phyloP scores from a whole-genome alignment of 2,888 invertebrate genomes.

The Peribatodes rhomboidaria region DNA sequence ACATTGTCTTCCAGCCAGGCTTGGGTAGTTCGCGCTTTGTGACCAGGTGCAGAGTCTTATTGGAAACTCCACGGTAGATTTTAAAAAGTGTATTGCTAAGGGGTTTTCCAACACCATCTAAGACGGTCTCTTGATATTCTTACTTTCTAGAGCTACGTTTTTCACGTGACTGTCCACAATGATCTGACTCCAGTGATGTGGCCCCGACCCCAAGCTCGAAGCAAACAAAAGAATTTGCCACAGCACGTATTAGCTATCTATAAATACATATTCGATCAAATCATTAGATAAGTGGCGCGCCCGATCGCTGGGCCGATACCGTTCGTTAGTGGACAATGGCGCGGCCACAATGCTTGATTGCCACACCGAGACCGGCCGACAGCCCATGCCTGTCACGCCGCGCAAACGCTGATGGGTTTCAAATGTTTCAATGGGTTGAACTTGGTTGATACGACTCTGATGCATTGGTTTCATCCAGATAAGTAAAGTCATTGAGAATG shows the following conservation, averaged over 20 bases:
- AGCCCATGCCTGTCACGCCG: constrained; percentile 1
- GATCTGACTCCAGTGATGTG: too few species aligned
- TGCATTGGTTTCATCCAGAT: not conserved
- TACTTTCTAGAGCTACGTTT: too few species aligned
- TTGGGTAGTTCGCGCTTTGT: too few species aligned
- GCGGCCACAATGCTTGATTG: constrained; percentile 21
- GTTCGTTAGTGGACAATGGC: constrained; percentile 30
- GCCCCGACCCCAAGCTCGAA: not conserved
- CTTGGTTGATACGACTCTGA: not conserved
- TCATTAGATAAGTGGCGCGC: constrained; percentile 15
- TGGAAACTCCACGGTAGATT: too few species aligned
- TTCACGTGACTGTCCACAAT: too few species aligned
- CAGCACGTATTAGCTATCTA: not conserved
- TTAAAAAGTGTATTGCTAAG: too few species aligned
- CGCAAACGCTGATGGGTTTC: not conserved
- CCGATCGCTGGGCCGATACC: constrained; percentile 22
- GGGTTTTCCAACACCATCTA: too few species aligned
- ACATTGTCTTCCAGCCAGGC: too few species aligned
- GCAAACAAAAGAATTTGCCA: constrained; percentile 1
- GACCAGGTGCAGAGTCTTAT: too few species aligned
- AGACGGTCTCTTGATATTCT: too few species aligned
- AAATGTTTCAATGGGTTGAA: constrained; percentile 2
- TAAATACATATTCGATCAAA: constrained; percentile 2
- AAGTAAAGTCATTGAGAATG: not conserved
- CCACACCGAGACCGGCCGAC: not conserved